Evolutionary conservation across 2,113 vertebrate species (phyloP), one percentile per base, ranked within the genome.

Genomic region (Ammodytes dubius): DNA sequence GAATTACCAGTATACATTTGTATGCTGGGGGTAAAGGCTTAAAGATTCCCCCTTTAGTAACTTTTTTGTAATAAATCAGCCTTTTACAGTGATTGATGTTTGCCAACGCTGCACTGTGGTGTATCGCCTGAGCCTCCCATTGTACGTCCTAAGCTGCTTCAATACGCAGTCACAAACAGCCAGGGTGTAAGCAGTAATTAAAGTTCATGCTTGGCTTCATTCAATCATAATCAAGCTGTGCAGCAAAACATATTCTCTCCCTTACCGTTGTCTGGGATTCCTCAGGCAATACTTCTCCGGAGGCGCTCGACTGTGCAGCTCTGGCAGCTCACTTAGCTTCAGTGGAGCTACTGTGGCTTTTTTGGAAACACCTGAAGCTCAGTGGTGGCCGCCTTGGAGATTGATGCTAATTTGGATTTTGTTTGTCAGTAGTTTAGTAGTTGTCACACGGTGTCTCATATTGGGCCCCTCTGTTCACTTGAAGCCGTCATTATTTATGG

Each of bases 201-300:
- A 94, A 95, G 92, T 93, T 93, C 91, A 94, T 87, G 93, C 93
- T 91, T 82, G 88, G 87, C 90, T 95, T 93, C 94, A 88, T 93
- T 95, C 94, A 92, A 94, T 95, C 91, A 94, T 94, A 93, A 95
- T 95, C 92, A 95, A 90, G 92, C 91, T 89, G 92, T 80, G 91
- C 92, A 81, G 88, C 86, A 90, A 91, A 93, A 93, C 90, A 93
- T 91, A 87, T 90, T 92, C 90, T 89, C 88, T 81, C 63, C 81
- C 87, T 87, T 84, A 85, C 87, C 74, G 90, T 89, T 91, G 92
- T 91, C 83, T 87, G 82, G 59, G 87, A 61, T 75, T 92, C 87
- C 83, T 92, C 87, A 82, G 86, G 92, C 89, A 83, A 90, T 73
- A 79, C 87, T 87, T 35, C 88, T 87, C 86, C 58, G 59, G 61